A percentile compares a stretch with the other conserved stretches of the same genome.
Evolutionary conservation across 2,888 invertebrate genomes (phyloP).

Genomic region (Rhamnusium bicolor): DNA sequence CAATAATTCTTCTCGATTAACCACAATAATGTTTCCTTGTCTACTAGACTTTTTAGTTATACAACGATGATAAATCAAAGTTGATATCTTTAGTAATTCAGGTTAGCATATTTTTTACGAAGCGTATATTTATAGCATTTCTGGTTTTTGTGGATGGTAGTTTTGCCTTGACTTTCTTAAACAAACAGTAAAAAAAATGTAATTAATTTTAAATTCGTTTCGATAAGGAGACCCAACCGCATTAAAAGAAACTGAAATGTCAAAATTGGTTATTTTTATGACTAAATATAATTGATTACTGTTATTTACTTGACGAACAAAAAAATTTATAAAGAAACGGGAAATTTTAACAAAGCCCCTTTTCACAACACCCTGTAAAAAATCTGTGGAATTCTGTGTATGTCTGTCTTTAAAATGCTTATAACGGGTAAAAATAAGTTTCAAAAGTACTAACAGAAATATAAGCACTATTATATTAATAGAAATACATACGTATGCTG

Average conservation of each 20-base stretch:
- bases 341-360: too few species aligned
- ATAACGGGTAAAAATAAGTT: too few species aligned
- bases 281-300: too few species aligned
- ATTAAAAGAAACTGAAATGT: constrained; percentile 5
- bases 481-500: too few species aligned
- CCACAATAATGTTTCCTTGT: background rate
- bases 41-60: background rate
- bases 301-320: too few species aligned
- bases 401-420: too few species aligned
- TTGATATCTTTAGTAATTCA: background rate
- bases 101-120: background rate
- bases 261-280: background rate
- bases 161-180: constrained; percentile 19
- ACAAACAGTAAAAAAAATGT: constrained; percentile 7
- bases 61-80: background rate
- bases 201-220: constrained; percentile 4
- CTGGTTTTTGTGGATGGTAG: background rate
- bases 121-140: background rate
- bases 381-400: too few species aligned
- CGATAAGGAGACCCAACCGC: background rate
- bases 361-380: too few species aligned
- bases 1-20: background rate
- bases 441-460: too few species aligned
- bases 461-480: too few species aligned
- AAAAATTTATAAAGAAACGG: too few species aligned